Base-by-base conservation (phyloP, 30 jellyfish, hydroid and myxozoan species). In the Catostylus mosaicus region DNA sequence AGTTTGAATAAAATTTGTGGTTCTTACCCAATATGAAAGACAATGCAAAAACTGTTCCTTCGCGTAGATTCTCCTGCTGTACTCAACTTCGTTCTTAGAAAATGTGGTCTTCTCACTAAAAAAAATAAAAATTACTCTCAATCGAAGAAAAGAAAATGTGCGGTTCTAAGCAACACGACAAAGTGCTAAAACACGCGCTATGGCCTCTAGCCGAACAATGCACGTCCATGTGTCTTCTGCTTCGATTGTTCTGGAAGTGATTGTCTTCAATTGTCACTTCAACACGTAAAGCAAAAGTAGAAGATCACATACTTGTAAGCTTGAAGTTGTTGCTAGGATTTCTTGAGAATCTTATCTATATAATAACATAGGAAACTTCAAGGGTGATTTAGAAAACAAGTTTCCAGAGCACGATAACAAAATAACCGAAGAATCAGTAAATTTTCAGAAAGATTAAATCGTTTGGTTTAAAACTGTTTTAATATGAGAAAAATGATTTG, bases 151-250 rank as follows among this genome's bases (percentile, higher is more conserved):
- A 8, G 26, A 62, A 60, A 67, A 23, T 36, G 61, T 37, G 43
- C 63, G 76, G 82, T 45, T 46, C 91, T 74, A 31, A 67, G 91
- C 91, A 80, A 80, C 91, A 31, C 23, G 80, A 67, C 56, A 50
- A 73, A 67, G 91, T 46, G 84, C 78, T n/a, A 50, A 80, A 80
- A 64, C 91, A 80, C 80, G 91, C 91, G 91, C 75, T 80, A 4
- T 50, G 71, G 3, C 16, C 9, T 36, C 40, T 38, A 16, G 7
- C 22, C 7, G 84, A 74, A 80, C 91, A 80, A 80, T n/a, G 61
- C 24, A 22, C 27, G 51, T 77, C 77, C 91, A 40, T 40, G 91
- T 80, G 91, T 80, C 78, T 31, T 12, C 14, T 60, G 33, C 82
- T 16, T 31, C 29, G 56, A 66, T 67, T 66, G 84, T 66, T 23